Conservation (phyloP, 2,888 invertebrate genomes). For the Ditylenchus weischeri region DNA sequence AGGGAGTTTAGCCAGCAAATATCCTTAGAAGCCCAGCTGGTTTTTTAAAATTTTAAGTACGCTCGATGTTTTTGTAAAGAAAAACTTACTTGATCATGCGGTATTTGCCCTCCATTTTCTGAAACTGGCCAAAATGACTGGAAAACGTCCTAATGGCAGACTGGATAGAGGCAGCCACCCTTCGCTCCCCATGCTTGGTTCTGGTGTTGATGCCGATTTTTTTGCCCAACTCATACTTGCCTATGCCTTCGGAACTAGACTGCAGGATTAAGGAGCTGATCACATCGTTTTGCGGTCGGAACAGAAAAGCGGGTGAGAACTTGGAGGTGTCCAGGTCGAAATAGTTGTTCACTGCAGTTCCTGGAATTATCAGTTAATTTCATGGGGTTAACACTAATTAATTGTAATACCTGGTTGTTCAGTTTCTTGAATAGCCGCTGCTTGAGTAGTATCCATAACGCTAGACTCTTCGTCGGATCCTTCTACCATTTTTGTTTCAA, state of each 20-base stretch:
- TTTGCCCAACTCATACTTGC: conserved; percentile 41
- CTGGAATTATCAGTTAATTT: too few relatives aligned
- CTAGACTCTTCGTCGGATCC: too few relatives aligned
- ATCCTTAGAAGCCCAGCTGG: too few relatives aligned
- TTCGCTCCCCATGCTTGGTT: conserved; percentile 46
- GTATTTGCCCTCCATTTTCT: conserved; percentile 55
- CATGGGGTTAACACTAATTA: too few relatives aligned
- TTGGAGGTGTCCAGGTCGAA: conserved; percentile 23
- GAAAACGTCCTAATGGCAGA: conserved; percentile 36
- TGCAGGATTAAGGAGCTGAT: conserved; percentile 29
- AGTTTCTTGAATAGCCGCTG: too few relatives aligned
- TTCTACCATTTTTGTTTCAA: too few relatives aligned
- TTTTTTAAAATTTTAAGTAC: too few relatives aligned
- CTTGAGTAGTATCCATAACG: too few relatives aligned
- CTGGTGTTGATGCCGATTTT: conserved; percentile 42
- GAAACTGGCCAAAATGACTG: conserved; percentile 49
- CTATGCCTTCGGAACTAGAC: conserved; percentile 37
- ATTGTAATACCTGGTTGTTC: too few relatives aligned
- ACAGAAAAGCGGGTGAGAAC: conserved; percentile 27
- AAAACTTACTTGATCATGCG: conserved; percentile 44
- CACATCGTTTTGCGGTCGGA: conserved; percentile 35
- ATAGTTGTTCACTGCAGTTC: conserved; percentile 17
- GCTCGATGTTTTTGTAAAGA: too few relatives aligned
- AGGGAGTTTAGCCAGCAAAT: too few relatives aligned
- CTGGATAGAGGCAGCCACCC: conserved; percentile 41